Conservation (phyloP, 2,888 invertebrate genomes). For the Agrypnus murinus region DNA sequence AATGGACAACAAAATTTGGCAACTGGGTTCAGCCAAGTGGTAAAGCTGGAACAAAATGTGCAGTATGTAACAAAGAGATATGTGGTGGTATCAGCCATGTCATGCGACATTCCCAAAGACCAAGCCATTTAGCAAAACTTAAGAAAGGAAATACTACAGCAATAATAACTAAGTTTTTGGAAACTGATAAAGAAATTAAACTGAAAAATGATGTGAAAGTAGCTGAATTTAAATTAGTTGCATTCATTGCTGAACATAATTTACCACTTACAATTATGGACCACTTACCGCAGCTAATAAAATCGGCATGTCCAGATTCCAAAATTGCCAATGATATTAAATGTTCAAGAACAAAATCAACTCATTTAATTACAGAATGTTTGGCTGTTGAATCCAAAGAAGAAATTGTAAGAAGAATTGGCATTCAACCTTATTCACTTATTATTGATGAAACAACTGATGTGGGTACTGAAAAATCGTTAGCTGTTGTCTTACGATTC, state of each 20-base stretch:
- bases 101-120: neutral
- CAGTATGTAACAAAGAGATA: neutral
- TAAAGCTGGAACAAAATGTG: neutral
- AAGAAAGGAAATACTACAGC: neutral
- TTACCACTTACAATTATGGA: constrained; percentile 51
- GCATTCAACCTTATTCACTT: constrained; percentile 54
- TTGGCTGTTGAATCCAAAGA: no score
- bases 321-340: constrained; percentile 37
- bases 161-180: neutral
- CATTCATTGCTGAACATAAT: constrained; percentile 47
- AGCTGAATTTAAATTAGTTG: constrained; percentile 49
- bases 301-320: neutral
- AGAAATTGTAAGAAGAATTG: constrained; percentile 37
- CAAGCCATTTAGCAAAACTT: neutral
- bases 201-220: constrained; percentile 14
- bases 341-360: constrained; percentile 49
- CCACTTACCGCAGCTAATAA: constrained; percentile 47
- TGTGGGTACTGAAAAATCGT: constrained; percentile 50
- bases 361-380: constrained; percentile 45
- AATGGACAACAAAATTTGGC: neutral
- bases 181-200: neutral
- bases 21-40: no score
- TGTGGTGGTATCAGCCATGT: neutral
- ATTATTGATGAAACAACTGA: constrained; percentile 60
- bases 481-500: constrained; percentile 50